These are phyloP conservation scores for Sycon ciliatum DNA, from an alignment of 37 sponge, comb jelly and placozoan species.

Conservation along the genomic window DNA sequence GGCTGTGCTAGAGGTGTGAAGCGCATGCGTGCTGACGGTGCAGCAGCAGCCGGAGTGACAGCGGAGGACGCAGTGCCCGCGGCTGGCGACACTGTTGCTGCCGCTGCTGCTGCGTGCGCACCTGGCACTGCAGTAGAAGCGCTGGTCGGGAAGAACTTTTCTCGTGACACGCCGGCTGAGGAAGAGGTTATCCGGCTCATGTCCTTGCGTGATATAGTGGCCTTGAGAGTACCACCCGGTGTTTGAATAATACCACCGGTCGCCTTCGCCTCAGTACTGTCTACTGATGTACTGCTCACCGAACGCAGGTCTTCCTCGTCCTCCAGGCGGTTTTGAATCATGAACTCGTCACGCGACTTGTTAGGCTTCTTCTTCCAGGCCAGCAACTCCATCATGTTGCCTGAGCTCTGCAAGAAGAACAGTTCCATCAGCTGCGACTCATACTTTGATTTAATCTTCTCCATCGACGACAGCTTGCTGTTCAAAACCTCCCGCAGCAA, in stretches of 20 bases:
- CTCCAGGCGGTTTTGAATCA: conserved; percentile 51
- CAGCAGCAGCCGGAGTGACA: neutral
- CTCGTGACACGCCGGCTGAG: neutral
- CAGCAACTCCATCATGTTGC: conserved; percentile 74
- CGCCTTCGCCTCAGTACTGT: neutral
- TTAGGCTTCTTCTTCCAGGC: conserved; percentile 67
- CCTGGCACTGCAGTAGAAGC: no score
- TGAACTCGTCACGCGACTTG: conserved; percentile 52
- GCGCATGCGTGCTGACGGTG: no score
- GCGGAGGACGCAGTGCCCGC: neutral
- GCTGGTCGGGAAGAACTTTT: no score
- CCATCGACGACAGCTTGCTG: neutral
- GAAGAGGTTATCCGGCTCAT: neutral
- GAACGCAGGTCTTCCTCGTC: conserved; percentile 11
- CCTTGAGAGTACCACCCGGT: conserved; percentile 6
- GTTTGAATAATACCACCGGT: no score
- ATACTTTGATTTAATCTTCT: conserved; percentile 29
- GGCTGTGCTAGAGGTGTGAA: no score
- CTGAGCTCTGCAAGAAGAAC: conserved; percentile 72
- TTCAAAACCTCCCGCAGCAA: no score
- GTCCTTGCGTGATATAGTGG: conserved; percentile 12
- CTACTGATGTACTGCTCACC: neutral
- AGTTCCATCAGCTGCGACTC: conserved; percentile 59
- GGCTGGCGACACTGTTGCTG: neutral
- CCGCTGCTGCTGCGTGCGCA: no score